Base-by-base conservation (phyloP, 2,888 invertebrate species). In the Oscheius myriophilus region DNA sequence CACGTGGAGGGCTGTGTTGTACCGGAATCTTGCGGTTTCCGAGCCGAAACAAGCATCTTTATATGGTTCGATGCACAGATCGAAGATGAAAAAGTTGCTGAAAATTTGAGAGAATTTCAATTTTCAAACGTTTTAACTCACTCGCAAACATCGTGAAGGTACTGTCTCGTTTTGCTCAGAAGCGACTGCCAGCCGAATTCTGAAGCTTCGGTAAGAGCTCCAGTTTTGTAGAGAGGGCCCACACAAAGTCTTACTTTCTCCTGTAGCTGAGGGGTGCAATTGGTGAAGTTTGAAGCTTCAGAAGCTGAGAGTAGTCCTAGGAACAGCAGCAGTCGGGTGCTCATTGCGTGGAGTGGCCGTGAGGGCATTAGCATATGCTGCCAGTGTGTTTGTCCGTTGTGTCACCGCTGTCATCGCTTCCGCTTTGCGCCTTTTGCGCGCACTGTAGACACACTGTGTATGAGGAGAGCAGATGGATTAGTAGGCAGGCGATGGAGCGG, bases 141-240 rank as follows among this genome's bases (percentile, higher is more conserved):
- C 81, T 82, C 78, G 79, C 82, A 82, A 66, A 82, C 77, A 63
- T 75, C 72, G 2, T 72, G 57, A 54, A 82, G 78, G 64, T 81
- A 82, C 2, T 74, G 72, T 61, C 75, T 76, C 1, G 80, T 80
- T n/a, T 70, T 67, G 54, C 72, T 70, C 64, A 80, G 57, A 18
- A 82, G 70, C 39, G 74, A 69, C 62, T 78, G 73, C 82, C 80
- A 82, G 18, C 76, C 64, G 25, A 68, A 64, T 45, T 70, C 70
- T 2, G 59, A 66, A 42, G 72, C 72, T 21, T 76, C 77, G 1
- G 71, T 58, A 12, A 79, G 69, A 9, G 77, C 75, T 0, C 82
- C 82, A 55, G 78, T 71, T 45, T 75, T 71, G 55, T 81, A 82
- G 7, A 82, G 66, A 0, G 82, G 80, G 18, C 78, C 78, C 0